Conservation (phyloP, 2,888 invertebrate species). For the Drosophila borealis region DNA sequence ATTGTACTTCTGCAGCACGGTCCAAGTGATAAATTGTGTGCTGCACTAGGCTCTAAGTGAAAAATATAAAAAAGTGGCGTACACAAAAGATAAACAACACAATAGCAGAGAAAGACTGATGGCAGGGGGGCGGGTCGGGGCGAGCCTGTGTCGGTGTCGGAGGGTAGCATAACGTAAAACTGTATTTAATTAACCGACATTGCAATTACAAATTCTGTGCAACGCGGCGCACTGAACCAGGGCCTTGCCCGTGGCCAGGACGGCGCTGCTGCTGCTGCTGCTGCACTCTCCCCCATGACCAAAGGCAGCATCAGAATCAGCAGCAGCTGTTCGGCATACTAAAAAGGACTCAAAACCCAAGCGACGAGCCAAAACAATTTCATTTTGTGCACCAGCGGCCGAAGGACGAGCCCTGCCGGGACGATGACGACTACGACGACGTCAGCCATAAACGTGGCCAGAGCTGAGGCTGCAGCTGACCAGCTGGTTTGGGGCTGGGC, state of each 20-base stretch:
- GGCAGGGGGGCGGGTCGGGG: not conserved
- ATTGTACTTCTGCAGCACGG: conserved; percentile 11
- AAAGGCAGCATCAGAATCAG: conserved; percentile 40
- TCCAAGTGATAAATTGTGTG: conserved; percentile 52
- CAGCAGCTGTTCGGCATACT: conserved; percentile 73
- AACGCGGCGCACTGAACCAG: conserved; percentile 58
- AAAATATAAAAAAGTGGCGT: conserved; percentile 55
- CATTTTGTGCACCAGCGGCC: conserved; percentile 62
- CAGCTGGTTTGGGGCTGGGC: conserved; percentile 30
- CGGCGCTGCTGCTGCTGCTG: not conserved
- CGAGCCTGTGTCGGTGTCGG: not conserved
- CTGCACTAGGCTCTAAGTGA: conserved; percentile 63
- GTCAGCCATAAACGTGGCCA: conserved; percentile 40
- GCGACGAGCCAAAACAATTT: conserved; percentile 73
- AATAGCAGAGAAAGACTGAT: conserved; percentile 8
- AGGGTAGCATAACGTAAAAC: conserved; percentile 75
- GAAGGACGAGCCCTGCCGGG: conserved; percentile 29
- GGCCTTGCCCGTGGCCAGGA: conserved; percentile 41
- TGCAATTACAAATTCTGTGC: conserved; percentile 83
- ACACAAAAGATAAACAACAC: conserved; percentile 70
- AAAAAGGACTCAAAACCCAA: conserved; percentile 66
- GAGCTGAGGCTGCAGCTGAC: conserved; percentile 19
- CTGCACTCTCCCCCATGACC: conserved; percentile 6
- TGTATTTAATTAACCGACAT: conserved; percentile 83
- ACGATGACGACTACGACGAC: not conserved